phyloP scores from a whole-genome alignment of 2,113 vertebrate genomes.

The Toxotes jaculatrix region DNA sequence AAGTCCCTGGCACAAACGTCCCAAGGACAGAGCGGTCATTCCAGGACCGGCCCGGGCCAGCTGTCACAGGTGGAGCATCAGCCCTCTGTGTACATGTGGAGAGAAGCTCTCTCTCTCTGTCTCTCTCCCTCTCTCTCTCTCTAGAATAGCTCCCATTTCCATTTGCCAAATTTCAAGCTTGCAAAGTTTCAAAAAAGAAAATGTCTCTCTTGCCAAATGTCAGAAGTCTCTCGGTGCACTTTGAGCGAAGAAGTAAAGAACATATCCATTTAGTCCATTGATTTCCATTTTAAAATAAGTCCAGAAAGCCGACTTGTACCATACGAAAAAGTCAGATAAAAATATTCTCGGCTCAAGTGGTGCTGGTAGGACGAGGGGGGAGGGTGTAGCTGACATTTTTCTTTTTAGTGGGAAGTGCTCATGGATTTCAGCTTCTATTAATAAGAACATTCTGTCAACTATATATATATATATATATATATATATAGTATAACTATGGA shows the following conservation, averaged over 20 bases:
- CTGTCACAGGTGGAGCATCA: slow-evolving; percentile 55
- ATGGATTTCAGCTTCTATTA: slow-evolving; percentile 25
- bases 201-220: slow-evolving; percentile 21
- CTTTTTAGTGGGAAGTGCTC: slow-evolving; percentile 20
- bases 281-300: slow-evolving; percentile 38
- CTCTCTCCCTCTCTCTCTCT: slow-evolving; percentile 17
- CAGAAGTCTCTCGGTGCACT: slow-evolving; percentile 15
- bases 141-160: slow-evolving; percentile 3
- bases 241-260: not conserved
- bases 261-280: slow-evolving; percentile 4
- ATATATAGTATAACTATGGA: too few species aligned
- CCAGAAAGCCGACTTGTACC: slow-evolving; percentile 19
- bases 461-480: too few species aligned
- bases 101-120: too few species aligned
- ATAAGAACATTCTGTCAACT: slow-evolving; percentile 39
- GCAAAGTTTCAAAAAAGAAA: slow-evolving; percentile 20
- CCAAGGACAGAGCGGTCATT: slow-evolving; percentile 70
- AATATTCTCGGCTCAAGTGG: slow-evolving; percentile 32
- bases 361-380: slow-evolving; percentile 6
- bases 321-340: slow-evolving; percentile 29
- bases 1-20: slow-evolving; percentile 55
- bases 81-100: slow-evolving; percentile 39
- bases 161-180: slow-evolving; percentile 26
- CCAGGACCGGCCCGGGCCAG: slow-evolving; percentile 36
- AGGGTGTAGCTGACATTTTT: slow-evolving; percentile 44